phyloP scores from a whole-genome alignment of 2,888 invertebrate species.

The Acholoe squamosa region DNA sequence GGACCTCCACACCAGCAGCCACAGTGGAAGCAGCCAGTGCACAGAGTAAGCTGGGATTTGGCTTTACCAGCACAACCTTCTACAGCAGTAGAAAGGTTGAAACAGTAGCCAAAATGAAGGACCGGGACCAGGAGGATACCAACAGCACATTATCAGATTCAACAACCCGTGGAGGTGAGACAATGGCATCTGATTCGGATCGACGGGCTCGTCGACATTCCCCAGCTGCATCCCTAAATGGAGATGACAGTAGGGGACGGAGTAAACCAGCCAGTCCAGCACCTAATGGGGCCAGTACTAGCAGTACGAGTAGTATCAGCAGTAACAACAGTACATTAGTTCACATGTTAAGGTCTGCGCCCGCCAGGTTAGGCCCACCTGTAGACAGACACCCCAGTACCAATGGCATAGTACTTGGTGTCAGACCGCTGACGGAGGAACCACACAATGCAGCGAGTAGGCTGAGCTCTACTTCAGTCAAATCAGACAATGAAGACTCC shows the following conservation, averaged over 20 bases:
- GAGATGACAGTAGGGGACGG: not conserved
- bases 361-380: not conserved
- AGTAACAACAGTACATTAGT: not conserved
- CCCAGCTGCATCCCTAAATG: slow-evolving; percentile 13
- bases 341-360: not conserved
- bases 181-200: not conserved
- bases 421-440: not conserved
- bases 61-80: slow-evolving; percentile 34
- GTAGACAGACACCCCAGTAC: not conserved
- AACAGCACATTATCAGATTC: not conserved
- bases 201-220: not conserved
- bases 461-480: not conserved
- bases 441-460: not conserved
- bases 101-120: slow-evolving; percentile 40
- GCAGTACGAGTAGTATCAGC: not conserved
- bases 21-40: not conserved
- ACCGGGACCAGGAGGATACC: not conserved
- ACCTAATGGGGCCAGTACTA: not conserved
- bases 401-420: not conserved
- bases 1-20: not conserved
- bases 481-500: slow-evolving; percentile 28
- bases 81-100: not conserved
- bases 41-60: slow-evolving; percentile 14
- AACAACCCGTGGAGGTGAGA: not conserved
- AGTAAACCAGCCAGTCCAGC: slow-evolving; percentile 22